These are phyloP conservation scores for Drosophila hawaiiensis DNA, from an alignment of 2,888 invertebrate species.

Conservation along the genomic window DNA sequence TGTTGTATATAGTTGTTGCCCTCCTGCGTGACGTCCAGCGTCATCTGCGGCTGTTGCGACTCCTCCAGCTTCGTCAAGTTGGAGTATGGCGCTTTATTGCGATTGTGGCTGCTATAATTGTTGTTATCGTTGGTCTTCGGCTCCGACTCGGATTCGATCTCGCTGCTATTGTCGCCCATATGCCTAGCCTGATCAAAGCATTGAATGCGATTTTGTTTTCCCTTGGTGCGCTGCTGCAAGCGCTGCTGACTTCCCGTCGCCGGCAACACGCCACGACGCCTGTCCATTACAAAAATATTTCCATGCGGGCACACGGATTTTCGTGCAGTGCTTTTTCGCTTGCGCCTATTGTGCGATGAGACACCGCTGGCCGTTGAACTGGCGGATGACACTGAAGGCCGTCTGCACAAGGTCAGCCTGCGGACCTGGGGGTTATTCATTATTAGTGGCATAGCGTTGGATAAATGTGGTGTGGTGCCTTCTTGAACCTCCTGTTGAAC, in stretches of 20 bases:
- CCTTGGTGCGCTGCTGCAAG: slow-evolving; percentile 40
- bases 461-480: slow-evolving; percentile 43
- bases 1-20: background rate
- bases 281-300: slow-evolving; percentile 66
- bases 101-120: slow-evolving; percentile 10
- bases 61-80: background rate
- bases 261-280: slow-evolving; percentile 1
- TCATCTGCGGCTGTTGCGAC: background rate
- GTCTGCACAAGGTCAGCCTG: slow-evolving; percentile 12
- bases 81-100: slow-evolving; percentile 6
- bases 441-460: slow-evolving; percentile 16
- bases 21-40: slow-evolving; percentile 38
- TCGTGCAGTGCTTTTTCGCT: slow-evolving; percentile 24
- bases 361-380: slow-evolving; percentile 36
- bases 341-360: slow-evolving; percentile 22
- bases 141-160: background rate
- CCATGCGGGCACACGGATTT: slow-evolving; percentile 64
- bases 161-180: slow-evolving; percentile 4
- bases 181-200: slow-evolving; percentile 51
- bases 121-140: slow-evolving; percentile 34
- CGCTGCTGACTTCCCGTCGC: slow-evolving; percentile 21
- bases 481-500: slow-evolving; percentile 1
- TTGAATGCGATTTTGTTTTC: slow-evolving; percentile 41
- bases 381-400: background rate
- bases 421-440: background rate